A percentile compares a stretch with the other conserved stretches of the same genome.
phyloP scores from a whole-genome alignment of 2,888 invertebrate genomes.

The Epinotia demarniana region DNA sequence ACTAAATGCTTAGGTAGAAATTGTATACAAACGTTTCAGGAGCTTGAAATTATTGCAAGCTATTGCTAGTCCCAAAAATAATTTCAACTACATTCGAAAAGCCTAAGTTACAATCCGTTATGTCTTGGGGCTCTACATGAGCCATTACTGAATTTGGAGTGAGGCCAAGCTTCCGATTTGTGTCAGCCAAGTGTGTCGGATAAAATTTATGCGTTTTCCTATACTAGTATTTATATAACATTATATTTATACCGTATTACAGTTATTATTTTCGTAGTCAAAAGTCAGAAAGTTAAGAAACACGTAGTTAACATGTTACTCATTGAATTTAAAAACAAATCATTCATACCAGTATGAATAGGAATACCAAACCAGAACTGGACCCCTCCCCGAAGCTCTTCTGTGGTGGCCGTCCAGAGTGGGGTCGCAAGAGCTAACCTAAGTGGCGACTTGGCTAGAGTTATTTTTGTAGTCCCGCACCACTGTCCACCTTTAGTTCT shows the following conservation, averaged over 20 bases:
- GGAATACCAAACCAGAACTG: no score
- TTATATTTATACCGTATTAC: slow-evolving; percentile 10
- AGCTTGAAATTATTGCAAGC: background rate
- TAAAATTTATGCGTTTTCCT: slow-evolving; percentile 45
- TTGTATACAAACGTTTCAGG: background rate
- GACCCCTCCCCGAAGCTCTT: no score
- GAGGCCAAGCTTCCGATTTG: slow-evolving; percentile 44
- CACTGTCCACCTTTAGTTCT: no score
- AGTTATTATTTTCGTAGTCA: background rate
- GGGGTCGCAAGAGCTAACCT: no score
- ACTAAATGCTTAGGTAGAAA: no score
- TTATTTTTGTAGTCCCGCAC: no score
- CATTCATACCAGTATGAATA: no score
- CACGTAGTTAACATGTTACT: no score
- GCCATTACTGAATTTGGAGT: slow-evolving; percentile 45
- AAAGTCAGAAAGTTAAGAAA: background rate
- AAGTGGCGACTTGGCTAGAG: no score
- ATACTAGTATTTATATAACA: slow-evolving; percentile 26
- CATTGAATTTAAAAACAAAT: no score
- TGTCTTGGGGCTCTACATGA: slow-evolving; percentile 44
- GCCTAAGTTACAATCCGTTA: slow-evolving; percentile 46
- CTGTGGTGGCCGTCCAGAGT: no score
- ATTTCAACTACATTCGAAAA: slow-evolving; percentile 28
- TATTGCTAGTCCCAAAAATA: background rate
- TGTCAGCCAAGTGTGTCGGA: slow-evolving; percentile 46